phyloP scores from a whole-genome alignment of 1,140 invertebrate species.

The Drosophila sproati region DNA sequence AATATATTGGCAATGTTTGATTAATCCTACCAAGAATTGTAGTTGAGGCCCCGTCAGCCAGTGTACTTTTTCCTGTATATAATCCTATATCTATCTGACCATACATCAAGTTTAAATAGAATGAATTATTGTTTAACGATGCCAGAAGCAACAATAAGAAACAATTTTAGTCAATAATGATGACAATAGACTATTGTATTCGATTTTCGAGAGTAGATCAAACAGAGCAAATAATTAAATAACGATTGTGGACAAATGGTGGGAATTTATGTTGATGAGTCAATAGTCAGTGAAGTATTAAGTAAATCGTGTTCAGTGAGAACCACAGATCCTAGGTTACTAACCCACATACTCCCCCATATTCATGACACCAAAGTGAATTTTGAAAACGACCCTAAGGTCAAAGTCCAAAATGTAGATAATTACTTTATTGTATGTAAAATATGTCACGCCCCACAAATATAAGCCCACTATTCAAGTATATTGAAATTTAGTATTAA shows the following conservation, averaged over 20 bases:
- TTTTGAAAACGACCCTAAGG: conserved; percentile 35
- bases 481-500: conserved; percentile 47
- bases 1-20: conserved; percentile 46
- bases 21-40: conserved; percentile 37
- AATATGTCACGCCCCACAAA: conserved; percentile 41
- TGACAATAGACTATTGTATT: conserved; percentile 1
- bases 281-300: conserved; percentile 40
- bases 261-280: conserved; percentile 38
- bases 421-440: conserved; percentile 60
- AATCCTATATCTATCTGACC: conserved; percentile 9
- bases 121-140: conserved; percentile 21
- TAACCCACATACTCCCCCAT: conserved; percentile 29
- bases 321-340: conserved; percentile 32
- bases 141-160: conserved; percentile 10
- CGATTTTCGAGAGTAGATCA: conserved; percentile 5
- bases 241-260: conserved; percentile 6
- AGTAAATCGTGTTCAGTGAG: conserved; percentile 24
- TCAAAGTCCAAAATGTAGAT: conserved; percentile 40
- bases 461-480: conserved; percentile 40
- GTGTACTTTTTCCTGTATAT: conserved; percentile 52
- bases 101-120: conserved; percentile 38
- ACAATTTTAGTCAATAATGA: neutral
- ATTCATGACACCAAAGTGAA: conserved; percentile 75
- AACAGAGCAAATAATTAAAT: neutral
- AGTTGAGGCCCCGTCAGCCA: conserved; percentile 55